phyloP scores from a whole-genome alignment of 2,797 vertebrate species.

The Myotis vivesi region DNA sequence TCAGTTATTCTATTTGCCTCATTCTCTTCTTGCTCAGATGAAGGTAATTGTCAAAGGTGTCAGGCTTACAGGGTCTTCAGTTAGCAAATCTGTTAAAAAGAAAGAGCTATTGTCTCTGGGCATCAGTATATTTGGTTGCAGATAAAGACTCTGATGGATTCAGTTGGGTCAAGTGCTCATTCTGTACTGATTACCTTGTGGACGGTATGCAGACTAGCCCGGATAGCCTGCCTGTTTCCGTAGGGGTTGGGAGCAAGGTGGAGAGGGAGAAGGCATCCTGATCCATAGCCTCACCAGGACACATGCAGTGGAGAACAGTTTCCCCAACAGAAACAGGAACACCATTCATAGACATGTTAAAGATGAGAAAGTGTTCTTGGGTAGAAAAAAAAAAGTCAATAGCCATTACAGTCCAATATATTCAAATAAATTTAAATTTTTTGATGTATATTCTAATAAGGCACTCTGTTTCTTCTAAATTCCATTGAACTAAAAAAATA shows the following conservation, averaged over 20 bases:
- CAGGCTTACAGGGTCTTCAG: not conserved
- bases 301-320: not conserved
- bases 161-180: not conserved
- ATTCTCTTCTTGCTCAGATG: not conserved
- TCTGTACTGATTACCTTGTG: not conserved
- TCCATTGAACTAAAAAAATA: not conserved
- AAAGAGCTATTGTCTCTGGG: not conserved
- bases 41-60: not conserved
- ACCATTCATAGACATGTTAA: not conserved
- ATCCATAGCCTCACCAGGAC: not conserved
- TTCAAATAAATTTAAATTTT: constrained; percentile 2
- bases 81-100: not conserved
- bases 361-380: not conserved
- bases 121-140: not conserved
- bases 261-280: not conserved
- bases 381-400: not conserved
- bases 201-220: not conserved
- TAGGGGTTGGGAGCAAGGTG: not conserved
- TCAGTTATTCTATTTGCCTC: not conserved
- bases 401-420: not conserved
- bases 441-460: not conserved
- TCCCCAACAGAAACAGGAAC: not conserved
- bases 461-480: not conserved
- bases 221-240: accelerated
- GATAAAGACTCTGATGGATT: not conserved